A percentile compares a stretch with the other conserved stretches of the same genome.
Evolutionary conservation across 1,140 invertebrate genomes (phyloP).

Genomic region (Bombus difficillimus): DNA sequence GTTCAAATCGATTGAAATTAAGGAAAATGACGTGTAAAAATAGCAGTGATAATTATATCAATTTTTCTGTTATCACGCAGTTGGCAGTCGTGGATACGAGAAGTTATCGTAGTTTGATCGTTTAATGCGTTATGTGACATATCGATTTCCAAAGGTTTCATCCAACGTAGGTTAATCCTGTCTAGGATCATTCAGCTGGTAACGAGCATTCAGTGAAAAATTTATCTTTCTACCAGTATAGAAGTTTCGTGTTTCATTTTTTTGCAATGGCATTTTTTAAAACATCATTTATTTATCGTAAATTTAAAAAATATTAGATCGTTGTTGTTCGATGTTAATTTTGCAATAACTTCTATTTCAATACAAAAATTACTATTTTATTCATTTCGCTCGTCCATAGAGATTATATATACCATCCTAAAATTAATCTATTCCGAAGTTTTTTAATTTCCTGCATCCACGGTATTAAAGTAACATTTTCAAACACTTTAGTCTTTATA

Average conservation of each 20-base stretch:
- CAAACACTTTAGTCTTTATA: neutral
- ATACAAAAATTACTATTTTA: neutral
- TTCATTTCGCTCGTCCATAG: too few relatives aligned
- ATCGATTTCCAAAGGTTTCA: neutral
- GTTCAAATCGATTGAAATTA: neutral
- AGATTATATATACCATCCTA: neutral
- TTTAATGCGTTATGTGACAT: neutral
- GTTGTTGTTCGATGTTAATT: too few relatives aligned
- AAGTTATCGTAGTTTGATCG: too few relatives aligned
- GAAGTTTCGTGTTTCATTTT: too few relatives aligned
- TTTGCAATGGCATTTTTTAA: neutral
- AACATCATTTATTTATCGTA: neutral
- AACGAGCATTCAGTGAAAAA: neutral
- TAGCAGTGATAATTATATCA: neutral
- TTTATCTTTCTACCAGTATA: neutral
- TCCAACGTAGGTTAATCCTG: slow-evolving; percentile 3
- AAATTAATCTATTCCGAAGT: neutral
- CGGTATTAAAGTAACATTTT: neutral
- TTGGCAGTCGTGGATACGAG: neutral
- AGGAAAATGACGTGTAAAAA: neutral
- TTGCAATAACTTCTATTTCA: neutral
- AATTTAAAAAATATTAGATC: neutral
- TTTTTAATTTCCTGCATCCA: neutral
- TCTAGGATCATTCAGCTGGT: neutral
- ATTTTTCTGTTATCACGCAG: neutral